Evolutionary conservation across 2,113 vertebrate species (phyloP), one percentile per base, ranked within the genome.

Genomic region (Osmerus eperlanus): DNA sequence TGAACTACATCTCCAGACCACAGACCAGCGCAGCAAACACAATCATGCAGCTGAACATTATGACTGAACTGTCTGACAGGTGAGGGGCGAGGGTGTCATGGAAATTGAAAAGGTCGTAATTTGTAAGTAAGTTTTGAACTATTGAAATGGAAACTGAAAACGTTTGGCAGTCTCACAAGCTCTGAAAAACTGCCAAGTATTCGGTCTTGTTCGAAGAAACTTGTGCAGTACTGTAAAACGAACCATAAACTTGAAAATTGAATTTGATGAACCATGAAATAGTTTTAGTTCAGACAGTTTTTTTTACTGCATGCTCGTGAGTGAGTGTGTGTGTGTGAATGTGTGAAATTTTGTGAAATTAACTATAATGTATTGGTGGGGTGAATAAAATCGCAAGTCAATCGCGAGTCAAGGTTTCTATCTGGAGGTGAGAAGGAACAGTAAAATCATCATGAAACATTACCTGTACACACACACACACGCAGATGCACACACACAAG

Each of bases 191-290:
- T 32, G 29, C 29, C 29, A 32, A 32, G n/a, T 56, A 56, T 56
- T 58, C 5, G 56, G 12, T 71, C 29, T 21, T 25, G 9, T 4
- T 67, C 16, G 18, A 14, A 15, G 11, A 18, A 71, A 71, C 7
- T 28, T 53, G 6, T 32, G 13, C 25, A 65, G 68, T 63, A 12
- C 18, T 41, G 56, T 67, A 29, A 41, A n/a, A 69, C 15, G 41
- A 77, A 15, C 54, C 15, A 51, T 61, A 28, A 66, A 67, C 67
- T 67, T 59, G 61, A 56, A 76, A 73, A 77, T 72, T 70, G 7
- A 80, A 67, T 59, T 70, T 80, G 7, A 29, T 77, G 62, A 63
- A 64, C 72, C 70, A 63, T 75, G 69, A 75, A 77, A 77, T 75
- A 70, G 21, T 36, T 76, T 70, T 2, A 16, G 51, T 62, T 72